Percentiles rank a stretch among this genome's conserved stretches.
These are phyloP conservation scores for Sibirionetta formosa DNA, from an alignment of 2,797 vertebrate species.

Conservation along the genomic window DNA sequence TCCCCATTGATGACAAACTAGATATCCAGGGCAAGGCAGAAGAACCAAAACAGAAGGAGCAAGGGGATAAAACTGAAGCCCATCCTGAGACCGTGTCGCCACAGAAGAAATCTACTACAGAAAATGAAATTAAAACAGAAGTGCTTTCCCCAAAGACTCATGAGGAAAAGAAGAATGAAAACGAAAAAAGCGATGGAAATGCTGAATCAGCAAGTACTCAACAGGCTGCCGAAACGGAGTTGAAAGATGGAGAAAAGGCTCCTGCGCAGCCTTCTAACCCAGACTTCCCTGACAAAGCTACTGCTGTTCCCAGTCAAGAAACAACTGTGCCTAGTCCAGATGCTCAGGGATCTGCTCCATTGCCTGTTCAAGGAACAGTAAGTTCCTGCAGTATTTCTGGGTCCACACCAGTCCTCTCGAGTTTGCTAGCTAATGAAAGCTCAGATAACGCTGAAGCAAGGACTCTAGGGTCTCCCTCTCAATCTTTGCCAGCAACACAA, in stretches of 20 bases:
- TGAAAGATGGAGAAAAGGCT: conserved; percentile 79
- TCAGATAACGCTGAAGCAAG: conserved; percentile 85
- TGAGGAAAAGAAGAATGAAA: conserved; percentile 83
- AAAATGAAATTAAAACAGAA: conserved; percentile 83
- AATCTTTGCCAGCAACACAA: conserved; percentile 83
- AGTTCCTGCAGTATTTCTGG: conserved; percentile 85
- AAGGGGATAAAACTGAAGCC: conserved; percentile 29
- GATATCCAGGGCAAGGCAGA: conserved; percentile 82
- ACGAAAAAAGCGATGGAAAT: conserved; percentile 72
- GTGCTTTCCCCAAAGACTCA: conserved; percentile 78
- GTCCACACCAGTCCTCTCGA: conserved; percentile 92
- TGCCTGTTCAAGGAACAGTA: conserved; percentile 74
- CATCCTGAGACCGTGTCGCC: conserved; percentile 71
- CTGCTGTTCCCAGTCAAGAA: conserved; percentile 55
- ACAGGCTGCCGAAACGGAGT: conserved; percentile 83
- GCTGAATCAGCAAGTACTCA: conserved; percentile 67
- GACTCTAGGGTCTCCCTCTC: conserved; percentile 84
- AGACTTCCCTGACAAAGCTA: conserved; percentile 70
- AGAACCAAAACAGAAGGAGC: conserved; percentile 78
- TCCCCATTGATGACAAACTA: conserved; percentile 92
- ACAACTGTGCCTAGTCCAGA: conserved; percentile 62
- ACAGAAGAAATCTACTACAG: conserved; percentile 59
- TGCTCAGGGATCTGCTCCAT: conserved; percentile 68
- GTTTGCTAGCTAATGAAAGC: conserved; percentile 92
- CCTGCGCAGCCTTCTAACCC: conserved; percentile 55